These are phyloP conservation scores for Tethya wilhelma DNA, from an alignment of 37 sponge, comb jelly and placozoan genomes.

Conservation along the genomic window DNA sequence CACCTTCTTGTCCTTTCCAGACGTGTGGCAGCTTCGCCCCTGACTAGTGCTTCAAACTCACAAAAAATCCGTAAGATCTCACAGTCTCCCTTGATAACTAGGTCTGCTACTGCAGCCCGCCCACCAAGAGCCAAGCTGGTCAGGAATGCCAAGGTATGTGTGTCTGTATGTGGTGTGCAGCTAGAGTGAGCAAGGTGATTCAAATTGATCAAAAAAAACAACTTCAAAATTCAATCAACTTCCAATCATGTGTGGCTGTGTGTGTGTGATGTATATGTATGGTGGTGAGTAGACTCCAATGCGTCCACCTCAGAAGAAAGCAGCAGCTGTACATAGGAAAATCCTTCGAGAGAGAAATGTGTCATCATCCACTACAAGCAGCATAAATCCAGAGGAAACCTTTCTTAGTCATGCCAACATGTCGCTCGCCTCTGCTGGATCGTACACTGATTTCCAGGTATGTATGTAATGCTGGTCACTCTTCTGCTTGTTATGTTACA, in stretches of 20 bases:
- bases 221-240: neutral
- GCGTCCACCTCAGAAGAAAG: constrained; percentile 31
- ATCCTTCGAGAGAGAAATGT: constrained; percentile 57
- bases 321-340: constrained; percentile 1
- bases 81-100: constrained; percentile 50
- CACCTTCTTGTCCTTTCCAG: constrained; percentile 7
- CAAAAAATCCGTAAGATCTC: constrained; percentile 25
- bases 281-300: constrained; percentile 33
- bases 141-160: constrained; percentile 7
- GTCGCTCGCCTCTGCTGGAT: constrained; percentile 72
- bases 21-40: constrained; percentile 24
- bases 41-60: constrained; percentile 8
- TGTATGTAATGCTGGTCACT: neutral
- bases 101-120: neutral
- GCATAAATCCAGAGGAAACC: constrained; percentile 27
- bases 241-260: neutral
- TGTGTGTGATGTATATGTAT: constrained; percentile 6
- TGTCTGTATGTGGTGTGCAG: neutral
- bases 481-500: too few species aligned
- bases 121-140: neutral
- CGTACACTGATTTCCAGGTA: constrained; percentile 83
- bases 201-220: neutral
- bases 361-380: neutral
- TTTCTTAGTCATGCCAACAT: constrained; percentile 35
- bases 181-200: neutral